A percentile compares a stretch with the other conserved stretches of the same genome.
Conservation (phyloP, 2,888 invertebrate genomes). For the Scotopteryx bipunctaria region DNA sequence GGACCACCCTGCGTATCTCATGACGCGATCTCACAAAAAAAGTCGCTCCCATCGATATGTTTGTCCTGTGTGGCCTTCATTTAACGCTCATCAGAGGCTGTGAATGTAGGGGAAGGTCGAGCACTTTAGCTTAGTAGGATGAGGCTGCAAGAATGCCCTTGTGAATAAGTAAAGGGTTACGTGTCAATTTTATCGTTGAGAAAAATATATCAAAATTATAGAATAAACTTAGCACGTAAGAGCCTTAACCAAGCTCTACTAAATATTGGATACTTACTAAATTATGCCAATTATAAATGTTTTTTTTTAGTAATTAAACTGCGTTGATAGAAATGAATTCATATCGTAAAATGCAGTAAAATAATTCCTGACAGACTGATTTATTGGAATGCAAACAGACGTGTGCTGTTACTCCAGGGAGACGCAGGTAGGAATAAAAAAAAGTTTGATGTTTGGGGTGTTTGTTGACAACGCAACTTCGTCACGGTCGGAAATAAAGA, state of each 20-base stretch:
- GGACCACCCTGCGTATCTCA: conserved; percentile 75
- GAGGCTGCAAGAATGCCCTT: conserved; percentile 16
- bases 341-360: conserved; percentile 49
- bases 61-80: conserved; percentile 75
- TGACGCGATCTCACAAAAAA: conserved; percentile 71
- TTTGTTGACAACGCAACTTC: conserved; percentile 71
- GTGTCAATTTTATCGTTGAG: too few species aligned
- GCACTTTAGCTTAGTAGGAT: conserved; percentile 19
- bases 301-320: too few species aligned
- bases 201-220: too few species aligned
- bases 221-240: too few species aligned
- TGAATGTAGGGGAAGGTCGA: conserved; percentile 45
- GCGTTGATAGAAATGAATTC: conserved; percentile 14
- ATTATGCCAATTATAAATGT: too few species aligned
- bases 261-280: too few species aligned
- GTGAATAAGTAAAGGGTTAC: conserved; percentile 8
- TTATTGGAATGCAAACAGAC: conserved; percentile 68
- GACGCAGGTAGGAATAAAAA: conserved; percentile 64
- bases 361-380: conserved; percentile 65
- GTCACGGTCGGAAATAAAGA: conserved; percentile 52
- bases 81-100: conserved; percentile 60
- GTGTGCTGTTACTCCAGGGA: conserved; percentile 54
- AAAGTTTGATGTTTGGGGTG: conserved; percentile 62
- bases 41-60: conserved; percentile 66
- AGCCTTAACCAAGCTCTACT: too few species aligned